These are phyloP conservation scores for Trachelipus rathkii DNA, from an alignment of 1,140 invertebrate species.

Conservation along the genomic window DNA sequence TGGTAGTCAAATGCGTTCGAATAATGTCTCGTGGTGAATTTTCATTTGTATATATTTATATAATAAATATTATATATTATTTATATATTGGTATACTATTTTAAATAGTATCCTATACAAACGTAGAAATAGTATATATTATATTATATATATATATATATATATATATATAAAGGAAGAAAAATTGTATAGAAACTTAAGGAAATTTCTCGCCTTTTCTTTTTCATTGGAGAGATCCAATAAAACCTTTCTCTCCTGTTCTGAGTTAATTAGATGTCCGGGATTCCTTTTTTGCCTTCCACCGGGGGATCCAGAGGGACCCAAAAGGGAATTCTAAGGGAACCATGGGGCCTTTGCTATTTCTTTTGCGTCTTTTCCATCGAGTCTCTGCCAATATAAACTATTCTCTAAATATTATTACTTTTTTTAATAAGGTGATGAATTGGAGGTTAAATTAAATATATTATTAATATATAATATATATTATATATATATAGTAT, in stretches of 20 bases:
- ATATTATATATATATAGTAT: slow-evolving; percentile 3
- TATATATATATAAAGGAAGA: slow-evolving; percentile 6
- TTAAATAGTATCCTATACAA: background rate
- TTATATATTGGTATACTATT: background rate
- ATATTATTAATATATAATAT: background rate
- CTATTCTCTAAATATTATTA: background rate
- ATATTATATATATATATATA: slow-evolving; percentile 11
- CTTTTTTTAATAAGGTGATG: background rate
- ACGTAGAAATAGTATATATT: background rate
- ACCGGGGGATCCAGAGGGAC: background rate
- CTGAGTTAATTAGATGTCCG: background rate
- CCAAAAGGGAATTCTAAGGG: no score
- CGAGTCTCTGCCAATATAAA: no score
- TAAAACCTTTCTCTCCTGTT: background rate
- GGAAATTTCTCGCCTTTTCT: background rate
- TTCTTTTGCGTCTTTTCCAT: no score
- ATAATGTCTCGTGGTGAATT: no score
- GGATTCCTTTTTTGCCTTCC: background rate
- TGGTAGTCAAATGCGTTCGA: no score
- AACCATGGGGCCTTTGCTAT: no score
- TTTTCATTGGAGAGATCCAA: background rate
- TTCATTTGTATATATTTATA: no score
- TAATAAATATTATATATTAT: background rate
- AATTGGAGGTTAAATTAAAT: background rate
- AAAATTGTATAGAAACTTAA: background rate